phyloP scores from a whole-genome alignment of 1,140 invertebrate species.

The Drosophila setifemur region DNA sequence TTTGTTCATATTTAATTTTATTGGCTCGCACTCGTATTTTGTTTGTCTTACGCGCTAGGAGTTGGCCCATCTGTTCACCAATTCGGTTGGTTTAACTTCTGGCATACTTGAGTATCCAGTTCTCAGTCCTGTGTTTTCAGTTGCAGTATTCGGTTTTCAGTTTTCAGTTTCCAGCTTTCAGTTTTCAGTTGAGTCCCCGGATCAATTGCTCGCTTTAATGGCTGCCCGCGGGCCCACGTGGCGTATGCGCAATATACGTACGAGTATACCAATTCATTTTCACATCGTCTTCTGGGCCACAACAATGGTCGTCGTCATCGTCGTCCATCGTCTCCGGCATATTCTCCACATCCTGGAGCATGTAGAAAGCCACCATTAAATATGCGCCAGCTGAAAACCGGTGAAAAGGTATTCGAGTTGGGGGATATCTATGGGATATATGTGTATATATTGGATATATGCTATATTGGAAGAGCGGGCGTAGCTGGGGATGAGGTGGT shows the following conservation, averaged over 20 bases:
- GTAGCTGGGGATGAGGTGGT: background rate
- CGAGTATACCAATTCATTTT: slow-evolving; percentile 62
- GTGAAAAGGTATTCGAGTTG: slow-evolving; percentile 28
- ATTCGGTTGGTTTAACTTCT: slow-evolving; percentile 37
- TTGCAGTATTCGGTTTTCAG: background rate
- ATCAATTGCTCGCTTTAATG: slow-evolving; percentile 56
- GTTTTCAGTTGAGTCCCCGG: background rate
- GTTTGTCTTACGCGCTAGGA: slow-evolving; percentile 37
- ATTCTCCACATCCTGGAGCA: slow-evolving; percentile 46
- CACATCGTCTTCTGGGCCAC: slow-evolving; percentile 50
- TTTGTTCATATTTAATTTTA: slow-evolving; percentile 60
- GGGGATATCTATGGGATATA: background rate
- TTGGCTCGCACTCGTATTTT: slow-evolving; percentile 20
- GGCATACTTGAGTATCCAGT: slow-evolving; percentile 12
- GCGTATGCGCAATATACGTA: slow-evolving; percentile 64
- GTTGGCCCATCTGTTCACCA: slow-evolving; percentile 13
- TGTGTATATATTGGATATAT: background rate
- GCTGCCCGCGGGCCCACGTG: slow-evolving; percentile 26
- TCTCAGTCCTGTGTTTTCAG: background rate
- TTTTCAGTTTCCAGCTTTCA: background rate
- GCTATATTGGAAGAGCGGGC: background rate
- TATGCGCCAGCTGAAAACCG: slow-evolving; percentile 27
- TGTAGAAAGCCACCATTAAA: slow-evolving; percentile 64
- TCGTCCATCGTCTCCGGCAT: slow-evolving; percentile 5
- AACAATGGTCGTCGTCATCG: slow-evolving; percentile 45